Evolutionary conservation across 2,113 vertebrate genomes (phyloP).

Genomic region (Eulemur rufifrons): DNA sequence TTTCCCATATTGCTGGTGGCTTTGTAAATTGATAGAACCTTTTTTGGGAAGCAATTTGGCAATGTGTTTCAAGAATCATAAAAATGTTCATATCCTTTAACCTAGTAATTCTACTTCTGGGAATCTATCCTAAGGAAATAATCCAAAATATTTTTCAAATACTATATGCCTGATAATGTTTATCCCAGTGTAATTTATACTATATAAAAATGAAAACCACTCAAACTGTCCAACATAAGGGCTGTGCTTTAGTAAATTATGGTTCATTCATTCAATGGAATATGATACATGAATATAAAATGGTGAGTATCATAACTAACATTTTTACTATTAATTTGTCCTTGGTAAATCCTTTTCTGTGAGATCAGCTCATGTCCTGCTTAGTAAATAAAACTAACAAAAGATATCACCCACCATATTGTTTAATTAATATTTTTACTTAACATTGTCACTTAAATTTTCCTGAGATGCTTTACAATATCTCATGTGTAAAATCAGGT

Average conservation of each 20-base stretch:
- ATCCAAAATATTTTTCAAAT: constrained; percentile 70
- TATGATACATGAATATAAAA: constrained; percentile 51
- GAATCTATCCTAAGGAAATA: constrained; percentile 74
- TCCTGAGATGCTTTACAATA: constrained; percentile 24
- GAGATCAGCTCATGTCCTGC: background rate
- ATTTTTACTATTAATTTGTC: background rate
- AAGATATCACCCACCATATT: background rate
- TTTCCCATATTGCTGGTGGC: constrained; percentile 45
- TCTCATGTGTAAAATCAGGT: constrained; percentile 51
- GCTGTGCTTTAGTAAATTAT: constrained; percentile 62
- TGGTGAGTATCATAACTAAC: background rate
- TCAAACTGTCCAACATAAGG: constrained; percentile 54
- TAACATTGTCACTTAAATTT: constrained; percentile 45
- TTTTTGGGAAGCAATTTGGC: constrained; percentile 68
- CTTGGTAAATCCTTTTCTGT: constrained; percentile 8
- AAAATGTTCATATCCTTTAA: constrained; percentile 70
- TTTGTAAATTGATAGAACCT: constrained; percentile 60
- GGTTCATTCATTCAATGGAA: constrained; percentile 32
- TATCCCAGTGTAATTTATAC: constrained; percentile 66
- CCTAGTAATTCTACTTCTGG: constrained; percentile 73
- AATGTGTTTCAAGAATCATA: constrained; percentile 60
- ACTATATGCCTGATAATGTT: constrained; percentile 64
- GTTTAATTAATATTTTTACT: constrained; percentile 48
- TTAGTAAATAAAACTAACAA: constrained; percentile 41
- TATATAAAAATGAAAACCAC: constrained; percentile 64